Evolutionary conservation across 2,888 invertebrate species (phyloP).

Genomic region (Agapetus fuscipes): DNA sequence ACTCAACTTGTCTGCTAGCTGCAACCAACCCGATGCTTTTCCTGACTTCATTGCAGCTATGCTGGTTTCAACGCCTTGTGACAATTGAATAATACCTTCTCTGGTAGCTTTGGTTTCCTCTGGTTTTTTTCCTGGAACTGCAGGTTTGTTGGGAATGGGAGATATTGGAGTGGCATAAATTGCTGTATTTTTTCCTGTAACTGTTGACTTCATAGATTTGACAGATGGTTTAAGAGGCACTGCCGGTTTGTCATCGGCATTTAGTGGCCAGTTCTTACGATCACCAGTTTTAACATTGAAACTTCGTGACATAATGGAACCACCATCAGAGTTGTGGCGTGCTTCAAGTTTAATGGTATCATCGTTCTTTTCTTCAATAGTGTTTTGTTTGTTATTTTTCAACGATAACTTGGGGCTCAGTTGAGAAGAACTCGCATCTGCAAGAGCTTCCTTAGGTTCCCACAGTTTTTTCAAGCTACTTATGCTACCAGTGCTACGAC

Average conservation of each 20-base stretch:
- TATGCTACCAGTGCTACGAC: slow-evolving; percentile 87
- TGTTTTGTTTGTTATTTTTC: slow-evolving; percentile 32
- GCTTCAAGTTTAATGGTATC: slow-evolving; percentile 18
- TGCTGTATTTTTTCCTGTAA: slow-evolving; percentile 42
- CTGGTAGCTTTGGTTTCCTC: slow-evolving; percentile 39
- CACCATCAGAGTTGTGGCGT: slow-evolving; percentile 17
- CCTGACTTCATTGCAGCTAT: slow-evolving; percentile 46
- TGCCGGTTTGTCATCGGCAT: slow-evolving; percentile 50
- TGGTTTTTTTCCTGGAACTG: slow-evolving; percentile 39
- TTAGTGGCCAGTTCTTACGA: slow-evolving; percentile 45
- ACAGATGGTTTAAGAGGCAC: slow-evolving; percentile 60
- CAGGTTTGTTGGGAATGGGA: slow-evolving; percentile 31
- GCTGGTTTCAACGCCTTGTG: slow-evolving; percentile 54
- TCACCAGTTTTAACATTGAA: slow-evolving; percentile 25
- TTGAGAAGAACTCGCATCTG: slow-evolving; percentile 40
- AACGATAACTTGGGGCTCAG: slow-evolving; percentile 55
- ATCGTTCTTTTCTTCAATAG: slow-evolving; percentile 21
- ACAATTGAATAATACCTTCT: slow-evolving; percentile 56
- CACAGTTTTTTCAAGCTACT: slow-evolving; percentile 86
- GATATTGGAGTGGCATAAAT: slow-evolving; percentile 69
- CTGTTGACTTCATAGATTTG: slow-evolving; percentile 49
- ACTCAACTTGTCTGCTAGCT: slow-evolving; percentile 71
- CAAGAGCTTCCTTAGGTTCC: slow-evolving; percentile 65
- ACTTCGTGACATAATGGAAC: slow-evolving; percentile 18
- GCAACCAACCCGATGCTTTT: slow-evolving; percentile 49